Base-by-base conservation (phyloP, 30 jellyfish, hydroid and myxozoan species). In the Aurelia sp. region DNA sequence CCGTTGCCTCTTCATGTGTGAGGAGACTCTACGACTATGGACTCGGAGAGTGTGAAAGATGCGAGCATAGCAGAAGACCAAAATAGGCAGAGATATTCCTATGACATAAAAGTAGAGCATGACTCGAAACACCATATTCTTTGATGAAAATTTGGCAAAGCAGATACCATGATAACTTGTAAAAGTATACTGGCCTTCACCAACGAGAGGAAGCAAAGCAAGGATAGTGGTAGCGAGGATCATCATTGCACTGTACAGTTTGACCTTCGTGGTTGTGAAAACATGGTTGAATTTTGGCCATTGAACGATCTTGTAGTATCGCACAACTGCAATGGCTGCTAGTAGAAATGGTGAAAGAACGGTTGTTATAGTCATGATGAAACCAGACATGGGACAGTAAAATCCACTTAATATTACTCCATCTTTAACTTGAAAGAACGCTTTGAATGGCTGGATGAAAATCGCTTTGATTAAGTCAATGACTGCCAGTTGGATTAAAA, bases 121-220 rank as follows among this genome's bases (percentile, higher is more conserved):
- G 7, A 44, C 18, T 44, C 75, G 75, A 17, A 64, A 64, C 11
- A 64, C 38, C 31, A 64, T 64, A 21, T 64, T 64, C 38, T 64
- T 18, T 17, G 38, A 13, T 35, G 75, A 64, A 10, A 18, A 73
- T 13, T 44, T 8, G 55, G 55, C 55, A 44, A 64, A 64, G 71
- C 75, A 64, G 8, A 64, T 64, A 17, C 75, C 75, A 21, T 64
- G 75, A 21, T 16, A 64, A 18, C 38, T 18, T 17, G 40, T 16
- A 19, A 64, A 64, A 64, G 75, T 21, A 64, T 64, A 64, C 27
- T 44, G 31, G 51, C 75, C 75, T 13, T 21, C 38, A 19, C 75
- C 75, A 21, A 64, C 31, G 16, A 64, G 31, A 17, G 75, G 75
- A 7, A 64, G 38, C 38, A 21, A 17, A 3, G 38, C 30, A 21